Evolutionary conservation across 2,797 vertebrate genomes (phyloP).

Genomic region (Centroberyx gerrardi): DNA sequence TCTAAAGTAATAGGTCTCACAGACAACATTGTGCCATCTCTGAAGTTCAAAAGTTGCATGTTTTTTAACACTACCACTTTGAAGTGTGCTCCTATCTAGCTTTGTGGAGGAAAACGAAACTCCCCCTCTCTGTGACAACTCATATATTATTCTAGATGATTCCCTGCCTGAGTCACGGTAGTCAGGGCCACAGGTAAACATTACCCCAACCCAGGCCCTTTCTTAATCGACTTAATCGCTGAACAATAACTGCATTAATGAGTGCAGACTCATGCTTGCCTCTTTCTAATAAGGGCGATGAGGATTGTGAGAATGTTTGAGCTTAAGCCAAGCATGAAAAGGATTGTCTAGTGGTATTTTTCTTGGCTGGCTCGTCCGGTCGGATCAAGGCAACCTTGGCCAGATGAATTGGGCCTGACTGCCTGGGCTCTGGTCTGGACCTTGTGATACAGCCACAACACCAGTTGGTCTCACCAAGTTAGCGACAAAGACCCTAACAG

Average conservation of each 20-base stretch:
- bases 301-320: constrained; percentile 77
- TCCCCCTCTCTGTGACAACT: not conserved
- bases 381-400: constrained; percentile 74
- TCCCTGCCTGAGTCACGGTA: constrained; percentile 11
- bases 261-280: constrained; percentile 68
- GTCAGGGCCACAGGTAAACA: constrained; percentile 52
- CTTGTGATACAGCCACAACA: constrained; percentile 70
- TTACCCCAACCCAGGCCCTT: constrained; percentile 39
- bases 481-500: constrained; percentile 32
- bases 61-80: constrained; percentile 9
- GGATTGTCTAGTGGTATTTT: constrained; percentile 83
- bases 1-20: not conserved
- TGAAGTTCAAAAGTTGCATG: constrained; percentile 26
- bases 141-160: not conserved
- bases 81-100: not conserved
- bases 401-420: constrained; percentile 55
- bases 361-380: constrained; percentile 77
- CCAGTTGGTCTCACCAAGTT: constrained; percentile 45
- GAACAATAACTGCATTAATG: constrained; percentile 82
- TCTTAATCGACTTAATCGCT: constrained; percentile 73
- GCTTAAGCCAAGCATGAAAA: constrained; percentile 81
- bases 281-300: constrained; percentile 66
- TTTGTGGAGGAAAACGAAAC: not conserved
- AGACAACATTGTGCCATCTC: not conserved
- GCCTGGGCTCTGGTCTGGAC: constrained; percentile 55